phyloP scores from a whole-genome alignment of 2,888 invertebrate genomes.

The Argyra leucocephala region DNA sequence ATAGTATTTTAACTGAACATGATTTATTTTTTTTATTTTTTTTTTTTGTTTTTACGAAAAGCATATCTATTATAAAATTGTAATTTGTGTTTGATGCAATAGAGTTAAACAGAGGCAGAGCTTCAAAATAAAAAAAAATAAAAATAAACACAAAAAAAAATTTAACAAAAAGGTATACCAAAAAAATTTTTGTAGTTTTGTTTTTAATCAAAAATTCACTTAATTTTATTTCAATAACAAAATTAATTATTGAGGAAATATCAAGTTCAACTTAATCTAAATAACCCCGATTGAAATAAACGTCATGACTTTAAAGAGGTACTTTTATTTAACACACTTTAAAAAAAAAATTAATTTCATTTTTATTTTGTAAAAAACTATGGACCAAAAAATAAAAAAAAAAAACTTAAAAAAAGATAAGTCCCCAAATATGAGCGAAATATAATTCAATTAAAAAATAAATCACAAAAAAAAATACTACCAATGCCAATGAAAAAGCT shows the following conservation, averaged over 20 bases:
- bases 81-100: neutral
- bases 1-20: neutral
- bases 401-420: no score
- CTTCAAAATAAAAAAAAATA: neutral
- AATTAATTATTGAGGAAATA: neutral
- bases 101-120: neutral
- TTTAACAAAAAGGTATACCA: constrained; percentile 6
- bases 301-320: neutral
- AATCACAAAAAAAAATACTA: neutral
- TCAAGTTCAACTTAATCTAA: neutral
- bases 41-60: no score
- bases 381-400: neutral
- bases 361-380: constrained; percentile 3
- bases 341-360: neutral
- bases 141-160: no score
- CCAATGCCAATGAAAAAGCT: neutral
- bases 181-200: neutral
- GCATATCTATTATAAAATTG: constrained; percentile 2
- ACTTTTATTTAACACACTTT: neutral
- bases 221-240: neutral
- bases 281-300: neutral
- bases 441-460: neutral
- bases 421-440: neutral
- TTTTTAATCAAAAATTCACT: neutral
- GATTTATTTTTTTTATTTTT: no score